phyloP scores from a whole-genome alignment of 92 coral and sea anemone genomes.

The Paragorgia papillata region DNA sequence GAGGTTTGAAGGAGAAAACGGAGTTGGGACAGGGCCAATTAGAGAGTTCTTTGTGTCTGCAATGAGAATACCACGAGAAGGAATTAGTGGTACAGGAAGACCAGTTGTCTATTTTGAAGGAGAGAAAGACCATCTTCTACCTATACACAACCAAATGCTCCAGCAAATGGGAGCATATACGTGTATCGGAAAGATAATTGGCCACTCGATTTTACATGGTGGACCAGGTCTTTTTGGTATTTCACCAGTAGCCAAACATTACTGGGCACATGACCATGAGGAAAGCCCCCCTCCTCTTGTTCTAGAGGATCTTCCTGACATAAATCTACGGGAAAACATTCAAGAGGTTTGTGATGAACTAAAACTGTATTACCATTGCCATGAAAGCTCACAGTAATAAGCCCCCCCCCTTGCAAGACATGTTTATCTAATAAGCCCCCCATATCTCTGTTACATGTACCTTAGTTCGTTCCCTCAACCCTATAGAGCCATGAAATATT shows the following conservation, averaged over 20 bases:
- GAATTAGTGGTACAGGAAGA: too few relatives aligned
- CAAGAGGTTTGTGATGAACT: constrained; percentile 39
- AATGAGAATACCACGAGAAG: too few relatives aligned
- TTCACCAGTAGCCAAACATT: constrained; percentile 49
- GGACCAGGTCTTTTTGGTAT: constrained; percentile 56
- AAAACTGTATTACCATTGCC: constrained; percentile 6
- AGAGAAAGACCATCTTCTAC: constrained; percentile 61
- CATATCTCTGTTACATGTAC: constrained; percentile 8
- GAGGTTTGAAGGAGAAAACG: too few relatives aligned
- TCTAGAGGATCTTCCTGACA: constrained; percentile 53
- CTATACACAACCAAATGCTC: constrained; percentile 53
- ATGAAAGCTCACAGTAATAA: constrained; percentile 6
- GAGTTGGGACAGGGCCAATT: too few relatives aligned
- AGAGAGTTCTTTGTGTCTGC: too few relatives aligned
- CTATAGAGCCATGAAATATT: too few relatives aligned
- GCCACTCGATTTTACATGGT: constrained; percentile 64
- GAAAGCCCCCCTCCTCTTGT: constrained; percentile 50
- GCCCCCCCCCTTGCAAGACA: constrained; percentile 7
- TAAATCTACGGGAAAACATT: constrained; percentile 42
- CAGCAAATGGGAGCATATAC: constrained; percentile 51
- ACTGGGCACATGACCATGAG: constrained; percentile 44
- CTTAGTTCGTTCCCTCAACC: constrained; percentile 8
- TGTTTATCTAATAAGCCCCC: not conserved
- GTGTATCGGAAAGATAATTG: constrained; percentile 61
- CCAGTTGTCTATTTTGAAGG: constrained; percentile 64